Percentiles rank a stretch among this genome's conserved stretches.
Evolutionary conservation across 2,797 vertebrate genomes (phyloP).

Genomic region (Sebastes baramenuke): DNA sequence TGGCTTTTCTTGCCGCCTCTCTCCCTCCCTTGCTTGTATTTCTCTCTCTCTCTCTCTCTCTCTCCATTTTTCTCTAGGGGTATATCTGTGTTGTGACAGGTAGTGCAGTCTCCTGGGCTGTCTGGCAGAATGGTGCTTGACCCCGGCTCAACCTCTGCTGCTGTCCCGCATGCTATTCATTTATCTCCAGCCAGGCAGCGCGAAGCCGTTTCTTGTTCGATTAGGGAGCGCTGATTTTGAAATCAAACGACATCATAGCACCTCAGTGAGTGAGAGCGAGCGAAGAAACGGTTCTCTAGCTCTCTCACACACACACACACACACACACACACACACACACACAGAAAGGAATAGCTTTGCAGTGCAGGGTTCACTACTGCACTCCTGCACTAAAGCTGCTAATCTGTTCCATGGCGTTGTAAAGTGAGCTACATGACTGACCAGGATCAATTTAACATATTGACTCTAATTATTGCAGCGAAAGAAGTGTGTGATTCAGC

Average conservation of each 20-base stretch:
- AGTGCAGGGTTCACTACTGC: neutral
- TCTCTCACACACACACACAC: neutral
- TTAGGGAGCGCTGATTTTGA: slow-evolving; percentile 42
- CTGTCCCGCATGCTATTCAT: slow-evolving; percentile 64
- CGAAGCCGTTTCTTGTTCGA: slow-evolving; percentile 43
- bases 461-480: slow-evolving; percentile 42
- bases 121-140: slow-evolving; percentile 64
- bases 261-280: neutral
- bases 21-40: neutral
- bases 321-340: neutral
- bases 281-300: neutral
- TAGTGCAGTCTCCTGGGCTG: slow-evolving; percentile 39
- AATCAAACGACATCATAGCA: slow-evolving; percentile 55
- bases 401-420: slow-evolving; percentile 12
- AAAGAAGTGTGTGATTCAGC: slow-evolving; percentile 33
- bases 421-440: slow-evolving; percentile 28
- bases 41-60: neutral
- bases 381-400: neutral
- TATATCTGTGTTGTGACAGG: slow-evolving; percentile 53
- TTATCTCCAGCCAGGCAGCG: slow-evolving; percentile 64
- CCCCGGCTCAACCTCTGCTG: slow-evolving; percentile 60
- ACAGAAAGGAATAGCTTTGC: neutral
- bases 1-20: neutral
- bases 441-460: slow-evolving; percentile 44
- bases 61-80: slow-evolving; percentile 24